Conservation (phyloP, 2,797 vertebrate genomes). For the Steatocranus sp. region DNA sequence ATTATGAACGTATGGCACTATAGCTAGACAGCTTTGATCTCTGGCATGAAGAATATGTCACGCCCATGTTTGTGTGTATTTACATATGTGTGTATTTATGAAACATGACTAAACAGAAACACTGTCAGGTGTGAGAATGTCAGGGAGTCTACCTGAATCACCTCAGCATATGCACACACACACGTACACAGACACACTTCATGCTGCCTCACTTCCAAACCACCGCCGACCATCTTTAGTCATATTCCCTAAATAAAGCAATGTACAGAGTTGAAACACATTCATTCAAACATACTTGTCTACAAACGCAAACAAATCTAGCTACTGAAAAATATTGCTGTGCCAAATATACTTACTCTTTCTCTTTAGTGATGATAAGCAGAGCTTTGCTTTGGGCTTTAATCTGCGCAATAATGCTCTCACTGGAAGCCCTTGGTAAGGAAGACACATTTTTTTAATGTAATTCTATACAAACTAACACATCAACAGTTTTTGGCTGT, state of each 20-base stretch:
- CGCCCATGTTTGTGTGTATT: background rate
- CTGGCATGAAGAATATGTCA: slow-evolving; percentile 34
- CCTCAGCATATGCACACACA: background rate
- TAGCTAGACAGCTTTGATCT: slow-evolving; percentile 53
- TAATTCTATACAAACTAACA: background rate
- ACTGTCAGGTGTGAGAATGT: slow-evolving; percentile 11
- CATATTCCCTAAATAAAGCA: background rate
- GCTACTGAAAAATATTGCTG: background rate
- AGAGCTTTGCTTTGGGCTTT: slow-evolving; percentile 63
- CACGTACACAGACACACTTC: background rate
- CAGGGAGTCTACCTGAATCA: slow-evolving; percentile 24
- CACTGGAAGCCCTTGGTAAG: slow-evolving; percentile 46
- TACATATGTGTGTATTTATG: background rate
- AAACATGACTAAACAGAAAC: slow-evolving; percentile 20
- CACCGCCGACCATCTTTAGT: background rate
- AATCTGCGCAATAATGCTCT: slow-evolving; percentile 53
- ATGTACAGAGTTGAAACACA: background rate
- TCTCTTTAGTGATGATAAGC: slow-evolving; percentile 55
- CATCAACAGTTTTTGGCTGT: background rate
- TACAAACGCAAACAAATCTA: background rate
- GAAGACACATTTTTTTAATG: background rate
- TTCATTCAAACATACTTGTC: background rate
- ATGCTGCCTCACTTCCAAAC: background rate
- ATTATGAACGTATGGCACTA: slow-evolving; percentile 7
- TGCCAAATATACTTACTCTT: slow-evolving; percentile 47